phyloP scores from a whole-genome alignment of 2,113 vertebrate species.

The Charina bottae region DNA sequence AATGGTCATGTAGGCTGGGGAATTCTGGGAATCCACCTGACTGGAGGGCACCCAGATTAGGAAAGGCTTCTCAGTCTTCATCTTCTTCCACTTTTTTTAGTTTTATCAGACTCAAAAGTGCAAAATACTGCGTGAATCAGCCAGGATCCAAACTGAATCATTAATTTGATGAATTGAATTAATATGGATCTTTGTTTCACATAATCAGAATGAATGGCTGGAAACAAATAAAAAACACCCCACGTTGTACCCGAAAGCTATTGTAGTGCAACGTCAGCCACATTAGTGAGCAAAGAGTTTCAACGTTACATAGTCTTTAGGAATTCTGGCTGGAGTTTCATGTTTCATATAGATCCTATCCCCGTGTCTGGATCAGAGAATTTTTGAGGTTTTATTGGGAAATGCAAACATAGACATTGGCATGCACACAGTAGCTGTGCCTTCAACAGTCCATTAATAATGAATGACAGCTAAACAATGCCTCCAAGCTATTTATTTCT shows the following conservation, averaged over 20 bases:
- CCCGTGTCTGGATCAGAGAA: slow-evolving; percentile 28
- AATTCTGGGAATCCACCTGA: neutral
- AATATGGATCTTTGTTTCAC: neutral
- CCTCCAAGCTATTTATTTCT: slow-evolving; percentile 42
- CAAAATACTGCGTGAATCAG: neutral
- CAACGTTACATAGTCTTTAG: neutral
- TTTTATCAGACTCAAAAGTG: neutral
- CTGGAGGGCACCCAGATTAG: neutral
- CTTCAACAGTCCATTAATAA: slow-evolving; percentile 44
- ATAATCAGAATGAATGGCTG: neutral
- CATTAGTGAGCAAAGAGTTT: neutral
- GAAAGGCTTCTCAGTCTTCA: neutral
- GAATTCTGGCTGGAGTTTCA: neutral
- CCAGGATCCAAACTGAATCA: neutral
- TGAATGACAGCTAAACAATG: slow-evolving; percentile 36
- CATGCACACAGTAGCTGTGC: slow-evolving; percentile 30
- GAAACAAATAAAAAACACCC: neutral
- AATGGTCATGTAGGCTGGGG: neutral
- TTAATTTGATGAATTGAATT: neutral
- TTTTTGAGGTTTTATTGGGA: slow-evolving; percentile 38
- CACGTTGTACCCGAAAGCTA: neutral
- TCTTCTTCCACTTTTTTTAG: neutral
- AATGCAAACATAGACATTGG: slow-evolving; percentile 20
- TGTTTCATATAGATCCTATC: slow-evolving; percentile 18
- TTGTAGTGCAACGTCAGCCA: neutral